Base-by-base conservation (phyloP, 2,797 vertebrate genomes). In the Scolopax bukidnonensis region DNA sequence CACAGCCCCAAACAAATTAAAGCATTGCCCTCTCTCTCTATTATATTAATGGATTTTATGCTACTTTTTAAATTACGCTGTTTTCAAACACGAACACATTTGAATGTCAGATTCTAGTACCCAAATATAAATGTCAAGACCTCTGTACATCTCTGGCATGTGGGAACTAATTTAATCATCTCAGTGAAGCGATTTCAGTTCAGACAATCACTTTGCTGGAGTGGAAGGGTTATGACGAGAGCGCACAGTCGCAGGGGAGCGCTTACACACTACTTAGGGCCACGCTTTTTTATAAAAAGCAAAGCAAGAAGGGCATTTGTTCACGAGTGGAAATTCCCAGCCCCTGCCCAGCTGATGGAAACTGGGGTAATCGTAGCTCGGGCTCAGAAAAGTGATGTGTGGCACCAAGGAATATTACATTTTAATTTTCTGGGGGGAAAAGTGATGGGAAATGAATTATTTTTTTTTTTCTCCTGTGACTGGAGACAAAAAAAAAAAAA, bases 121-220 rank as follows among this genome's bases (percentile, higher is more conserved):
- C 94, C 91, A 92, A 96, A 95, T 92, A 93, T 78, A 91, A 96
- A 95, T 95, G 95, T 95, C 95, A 96, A 86, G 97, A 96, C 95
- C 96, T 96, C 90, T 96, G 94, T 74, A 86, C 86, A 65, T 94
- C 94, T 84, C 92, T 10, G 59, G 67, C 90, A 70, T 70, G 92
- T 91, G 93, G 90, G 79, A 95, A 90, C 91, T 97, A 97, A 97
- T 97, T 96, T 93, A 97, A 96, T 97, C 96, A 97, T 92, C 91
- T 93, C 93, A 65, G 84, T 45, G 89, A 96, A 93, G 86, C n/a
- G 48, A 95, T 95, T 95, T 90, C 87, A 84, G 95, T 94, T 89
- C 91, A 94, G 90, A 95, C 95, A 95, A 89, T 94, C 96, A 95
- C 87, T 95, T 92, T 87, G 84, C 40, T 96, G 1, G 5, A 97